phyloP scores from a whole-genome alignment of 92 coral and sea anemone genomes.

The Metridium senile region DNA sequence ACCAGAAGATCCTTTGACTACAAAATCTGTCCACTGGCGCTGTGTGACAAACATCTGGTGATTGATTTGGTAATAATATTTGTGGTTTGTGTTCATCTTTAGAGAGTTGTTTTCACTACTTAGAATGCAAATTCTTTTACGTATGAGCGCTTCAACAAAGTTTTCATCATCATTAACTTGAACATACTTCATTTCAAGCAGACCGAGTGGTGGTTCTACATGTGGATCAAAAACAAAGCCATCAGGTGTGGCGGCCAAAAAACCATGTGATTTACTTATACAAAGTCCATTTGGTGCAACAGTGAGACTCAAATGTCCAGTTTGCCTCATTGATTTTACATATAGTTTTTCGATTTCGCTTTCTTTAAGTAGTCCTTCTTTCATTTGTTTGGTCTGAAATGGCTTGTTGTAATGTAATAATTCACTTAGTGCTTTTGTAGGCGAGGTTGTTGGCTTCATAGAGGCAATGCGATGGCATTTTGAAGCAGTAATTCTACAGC shows the following conservation, averaged over 20 bases:
- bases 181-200: conserved; percentile 45
- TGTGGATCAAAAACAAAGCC: conserved; percentile 45
- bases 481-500: too few species aligned
- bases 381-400: too few species aligned
- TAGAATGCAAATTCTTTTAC: conserved; percentile 21
- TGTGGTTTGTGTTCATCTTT: conserved; percentile 19
- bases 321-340: too few species aligned
- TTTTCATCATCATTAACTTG: conserved; percentile 33
- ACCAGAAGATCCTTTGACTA: conserved; percentile 27
- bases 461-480: too few species aligned
- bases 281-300: conserved; percentile 48
- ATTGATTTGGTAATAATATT: conserved; percentile 34
- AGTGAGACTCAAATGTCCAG: conserved; percentile 30
- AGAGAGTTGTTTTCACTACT: background rate
- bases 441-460: too few species aligned
- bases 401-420: too few species aligned
- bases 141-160: conserved; percentile 22
- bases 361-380: too few species aligned
- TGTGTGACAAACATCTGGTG: conserved; percentile 49
- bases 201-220: conserved; percentile 34
- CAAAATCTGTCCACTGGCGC: conserved; percentile 49
- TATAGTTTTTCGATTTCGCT: too few species aligned
- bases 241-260: conserved; percentile 64
- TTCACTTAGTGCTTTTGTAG: too few species aligned
- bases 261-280: conserved; percentile 47